These are phyloP conservation scores for Setipinna tenuifilis DNA, from an alignment of 2,797 vertebrate species.

Conservation along the genomic window DNA sequence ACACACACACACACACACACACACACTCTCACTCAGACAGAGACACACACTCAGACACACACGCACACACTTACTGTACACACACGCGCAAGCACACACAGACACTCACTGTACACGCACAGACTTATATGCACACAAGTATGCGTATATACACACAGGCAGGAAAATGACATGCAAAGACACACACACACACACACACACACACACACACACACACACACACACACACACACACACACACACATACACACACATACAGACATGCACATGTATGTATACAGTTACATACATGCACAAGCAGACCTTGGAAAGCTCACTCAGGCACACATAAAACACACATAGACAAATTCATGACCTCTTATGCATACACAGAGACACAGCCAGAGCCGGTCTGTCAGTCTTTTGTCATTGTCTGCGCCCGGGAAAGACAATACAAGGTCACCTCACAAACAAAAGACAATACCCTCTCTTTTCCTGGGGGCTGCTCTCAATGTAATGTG, in stretches of 20 bases:
- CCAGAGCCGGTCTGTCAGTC: neutral
- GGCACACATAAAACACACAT: neutral
- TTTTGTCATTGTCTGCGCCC: neutral
- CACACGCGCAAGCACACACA: neutral
- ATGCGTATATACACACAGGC: neutral
- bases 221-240: neutral
- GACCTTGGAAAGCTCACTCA: neutral
- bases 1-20: slow-evolving; percentile 6
- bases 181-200: neutral
- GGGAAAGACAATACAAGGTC: slow-evolving; percentile 29
- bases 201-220: neutral
- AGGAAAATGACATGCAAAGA: neutral
- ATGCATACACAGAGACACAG: slow-evolving; percentile 1
- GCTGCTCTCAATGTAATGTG: neutral
- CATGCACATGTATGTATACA: neutral
- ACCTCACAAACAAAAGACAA: slow-evolving; percentile 17
- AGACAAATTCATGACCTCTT: neutral
- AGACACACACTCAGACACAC: neutral
- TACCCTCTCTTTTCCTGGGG: neutral
- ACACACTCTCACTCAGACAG: neutral
- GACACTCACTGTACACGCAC: neutral
- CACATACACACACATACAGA: neutral
- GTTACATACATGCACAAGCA: neutral
- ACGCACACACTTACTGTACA: neutral
- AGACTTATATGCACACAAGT: too few species aligned